Evolutionary conservation across 2,797 vertebrate genomes (phyloP).

Genomic region (Furcifer pardalis): DNA sequence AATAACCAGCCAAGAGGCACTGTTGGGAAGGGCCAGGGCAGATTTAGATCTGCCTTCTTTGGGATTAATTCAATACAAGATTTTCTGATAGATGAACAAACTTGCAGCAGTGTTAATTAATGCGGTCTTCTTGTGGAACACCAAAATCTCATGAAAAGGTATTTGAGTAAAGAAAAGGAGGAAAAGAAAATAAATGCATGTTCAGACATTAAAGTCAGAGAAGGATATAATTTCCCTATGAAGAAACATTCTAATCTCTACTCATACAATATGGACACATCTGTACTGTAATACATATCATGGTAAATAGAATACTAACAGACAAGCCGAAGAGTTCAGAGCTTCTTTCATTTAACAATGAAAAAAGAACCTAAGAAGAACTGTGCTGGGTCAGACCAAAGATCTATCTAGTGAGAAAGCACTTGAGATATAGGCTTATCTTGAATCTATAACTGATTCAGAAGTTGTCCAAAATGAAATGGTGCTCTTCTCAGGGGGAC

Average conservation of each 20-base stretch:
- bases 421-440: no score
- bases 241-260: background rate
- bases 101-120: constrained; percentile 15
- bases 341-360: background rate
- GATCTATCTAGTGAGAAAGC: no score
- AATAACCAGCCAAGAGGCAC: background rate
- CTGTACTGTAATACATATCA: background rate
- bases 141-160: background rate
- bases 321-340: background rate
- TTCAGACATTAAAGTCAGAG: background rate
- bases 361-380: no score
- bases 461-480: no score
- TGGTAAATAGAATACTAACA: background rate
- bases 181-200: background rate
- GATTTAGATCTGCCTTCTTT: constrained; percentile 3
- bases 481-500: no score
- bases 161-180: background rate
- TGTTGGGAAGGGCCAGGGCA: background rate
- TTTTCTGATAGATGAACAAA: constrained; percentile 17
- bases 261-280: background rate
- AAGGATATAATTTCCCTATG: background rate
- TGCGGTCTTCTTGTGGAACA: constrained; percentile 15
- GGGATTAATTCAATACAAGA: constrained; percentile 21
- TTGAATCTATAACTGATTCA: no score
- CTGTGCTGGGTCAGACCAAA: no score